phyloP scores from a whole-genome alignment of 1,140 invertebrate genomes.

The Drosophila oshimai region DNA sequence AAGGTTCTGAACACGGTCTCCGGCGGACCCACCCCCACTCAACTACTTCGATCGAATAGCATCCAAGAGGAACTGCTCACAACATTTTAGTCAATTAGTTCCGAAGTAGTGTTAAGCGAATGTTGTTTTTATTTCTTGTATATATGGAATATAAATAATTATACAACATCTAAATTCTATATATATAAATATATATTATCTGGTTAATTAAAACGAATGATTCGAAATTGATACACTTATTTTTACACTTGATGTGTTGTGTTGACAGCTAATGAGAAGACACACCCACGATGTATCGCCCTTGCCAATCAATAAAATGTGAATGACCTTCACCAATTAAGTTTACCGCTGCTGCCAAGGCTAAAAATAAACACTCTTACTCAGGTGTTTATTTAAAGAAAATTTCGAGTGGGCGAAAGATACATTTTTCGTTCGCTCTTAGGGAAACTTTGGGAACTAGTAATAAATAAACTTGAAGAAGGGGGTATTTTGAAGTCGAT shows the following conservation, averaged over 20 bases:
- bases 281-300: conserved; percentile 1
- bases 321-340: conserved; percentile 9
- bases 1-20: conserved; percentile 83
- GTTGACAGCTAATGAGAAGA: not conserved
- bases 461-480: not conserved
- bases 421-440: not conserved
- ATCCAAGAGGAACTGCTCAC: conserved; percentile 91
- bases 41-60: conserved; percentile 89
- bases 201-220: conserved; percentile 37
- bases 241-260: not conserved
- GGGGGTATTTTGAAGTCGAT: not conserved
- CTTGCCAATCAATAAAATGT: conserved; percentile 9
- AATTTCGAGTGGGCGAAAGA: not conserved
- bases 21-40: conserved; percentile 84
- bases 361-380: conserved; percentile 20
- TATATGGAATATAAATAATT: conserved; percentile 52
- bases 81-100: conserved; percentile 72
- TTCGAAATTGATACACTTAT: conserved; percentile 13
- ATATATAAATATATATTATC: conserved; percentile 46
- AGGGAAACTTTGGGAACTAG: not conserved
- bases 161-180: conserved; percentile 44
- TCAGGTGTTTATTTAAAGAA: conserved; percentile 16
- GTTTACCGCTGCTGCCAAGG: not conserved
- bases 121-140: conserved; percentile 60
- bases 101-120: conserved; percentile 43